Evolutionary conservation across 2,113 vertebrate species (phyloP), one percentile per base, ranked within the genome.

Genomic region (Phylloscopus whistleri): DNA sequence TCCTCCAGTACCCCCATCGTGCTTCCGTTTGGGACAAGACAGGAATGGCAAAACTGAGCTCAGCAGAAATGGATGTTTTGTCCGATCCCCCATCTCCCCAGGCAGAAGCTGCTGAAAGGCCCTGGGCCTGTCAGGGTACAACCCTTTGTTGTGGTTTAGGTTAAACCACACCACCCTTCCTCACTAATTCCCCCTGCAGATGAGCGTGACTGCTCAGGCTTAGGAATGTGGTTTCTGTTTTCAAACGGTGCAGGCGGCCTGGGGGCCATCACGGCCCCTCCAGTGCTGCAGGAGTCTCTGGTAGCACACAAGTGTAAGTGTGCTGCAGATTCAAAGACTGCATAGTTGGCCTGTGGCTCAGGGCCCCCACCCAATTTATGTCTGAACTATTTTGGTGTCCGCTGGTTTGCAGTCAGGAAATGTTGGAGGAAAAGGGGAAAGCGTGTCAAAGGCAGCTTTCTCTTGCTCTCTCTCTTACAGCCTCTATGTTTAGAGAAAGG

Each of bases 1-100:
- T 81, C 56, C 19, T 63, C 64, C 43, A 27, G 30, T 70, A 10
- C 56, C 18, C 7, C 19, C 0, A 4, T 55, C 0, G 0, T 53
- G 70, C 31, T 73, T 21, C 49, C 1, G 0, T 44, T 33, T 0
- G 0, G 35, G 41, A 63, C 24, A 62, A 39, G 51, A 13, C 46
- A 62, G 27, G 39, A 69, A 33, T 5, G 43, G 56, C 33, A 41
- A 11, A 73, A 66, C 41, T 12, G 17, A 73, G 62, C 55, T 74
- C 53, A 62, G 30, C 13, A 69, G 63, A 43, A 74, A 41, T 19
- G 21, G 62, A 19, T 72, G 16, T 35, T 86, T 37, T 63, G 37
- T 48, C 9, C 0, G 0, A 14, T 44, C 26, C 33, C 30, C 28
- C 48, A 23, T 26, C 31, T 89, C 41, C 56, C 33, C 27, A 26